phyloP scores from a whole-genome alignment of 2,113 vertebrate genomes.

The Gobio gobio region DNA sequence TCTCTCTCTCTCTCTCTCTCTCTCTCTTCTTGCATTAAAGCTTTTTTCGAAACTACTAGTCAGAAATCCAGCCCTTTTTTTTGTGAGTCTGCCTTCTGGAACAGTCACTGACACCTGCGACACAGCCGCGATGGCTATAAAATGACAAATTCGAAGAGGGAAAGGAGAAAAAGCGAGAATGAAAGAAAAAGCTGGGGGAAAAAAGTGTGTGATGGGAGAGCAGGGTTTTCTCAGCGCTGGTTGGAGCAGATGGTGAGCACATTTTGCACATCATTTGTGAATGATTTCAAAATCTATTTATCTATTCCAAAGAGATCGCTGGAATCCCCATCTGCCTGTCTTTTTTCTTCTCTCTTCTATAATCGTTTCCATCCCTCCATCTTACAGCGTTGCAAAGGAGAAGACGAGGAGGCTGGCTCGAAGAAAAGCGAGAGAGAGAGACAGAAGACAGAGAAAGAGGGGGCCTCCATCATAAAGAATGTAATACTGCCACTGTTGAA shows the following conservation, averaged over 20 bases:
- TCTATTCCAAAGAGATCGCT: conserved; percentile 88
- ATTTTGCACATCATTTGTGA: conserved; percentile 89
- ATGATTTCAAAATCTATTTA: conserved; percentile 88
- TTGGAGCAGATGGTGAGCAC: conserved; percentile 83
- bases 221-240: conserved; percentile 66
- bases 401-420: conserved; percentile 57
- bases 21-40: conserved; percentile 21
- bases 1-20: conserved; percentile 31
- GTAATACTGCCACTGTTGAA: conserved; percentile 65
- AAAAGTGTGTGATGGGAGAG: conserved; percentile 24
- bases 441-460: conserved; percentile 65
- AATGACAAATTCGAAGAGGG: conserved; percentile 11
- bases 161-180: conserved; percentile 46
- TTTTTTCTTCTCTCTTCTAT: conserved; percentile 63
- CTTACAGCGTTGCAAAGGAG: conserved; percentile 62
- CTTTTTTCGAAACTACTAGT: background rate
- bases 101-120: conserved; percentile 29
- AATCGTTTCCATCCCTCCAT: conserved; percentile 86
- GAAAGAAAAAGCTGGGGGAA: background rate
- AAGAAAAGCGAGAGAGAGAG: conserved; percentile 2
- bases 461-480: conserved; percentile 62
- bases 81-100: conserved; percentile 13
- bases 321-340: conserved; percentile 86
- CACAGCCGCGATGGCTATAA: conserved; percentile 22
- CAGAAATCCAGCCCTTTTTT: conserved; percentile 23